phyloP scores from a whole-genome alignment of 1,140 invertebrate genomes.

The Zaprionus vittiger region DNA sequence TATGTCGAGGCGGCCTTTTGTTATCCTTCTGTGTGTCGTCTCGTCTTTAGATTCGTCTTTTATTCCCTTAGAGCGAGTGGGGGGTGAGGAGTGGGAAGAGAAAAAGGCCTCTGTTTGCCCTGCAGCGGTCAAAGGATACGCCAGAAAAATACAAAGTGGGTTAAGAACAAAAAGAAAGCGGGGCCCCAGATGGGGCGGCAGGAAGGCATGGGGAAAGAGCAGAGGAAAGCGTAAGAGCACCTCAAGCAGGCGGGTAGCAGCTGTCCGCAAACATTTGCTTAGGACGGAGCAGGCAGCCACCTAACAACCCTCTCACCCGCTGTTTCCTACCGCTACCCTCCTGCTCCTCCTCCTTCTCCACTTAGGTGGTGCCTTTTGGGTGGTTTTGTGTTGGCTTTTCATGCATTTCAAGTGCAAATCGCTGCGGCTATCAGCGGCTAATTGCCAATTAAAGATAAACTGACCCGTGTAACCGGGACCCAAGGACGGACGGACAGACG shows the following conservation, averaged over 20 bases:
- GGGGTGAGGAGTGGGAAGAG: background rate
- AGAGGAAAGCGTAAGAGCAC: background rate
- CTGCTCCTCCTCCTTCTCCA: constrained; percentile 13
- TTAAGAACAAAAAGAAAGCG: constrained; percentile 20
- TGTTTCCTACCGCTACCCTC: constrained; percentile 20
- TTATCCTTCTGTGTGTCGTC: constrained; percentile 51
- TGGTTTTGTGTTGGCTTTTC: constrained; percentile 54
- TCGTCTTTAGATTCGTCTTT: constrained; percentile 37
- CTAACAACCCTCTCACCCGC: constrained; percentile 23
- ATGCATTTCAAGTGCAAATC: constrained; percentile 74
- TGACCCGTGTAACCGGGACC: constrained; percentile 26
- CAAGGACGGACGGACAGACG: background rate
- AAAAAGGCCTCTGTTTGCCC: constrained; percentile 59
- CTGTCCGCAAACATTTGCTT: constrained; percentile 75
- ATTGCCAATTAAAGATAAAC: constrained; percentile 78
- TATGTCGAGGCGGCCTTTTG: constrained; percentile 55
- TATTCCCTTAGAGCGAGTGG: constrained; percentile 11
- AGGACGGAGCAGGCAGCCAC: constrained; percentile 26
- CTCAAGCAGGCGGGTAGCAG: constrained; percentile 16
- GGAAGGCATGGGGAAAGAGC: background rate
- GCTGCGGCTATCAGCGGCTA: constrained; percentile 74
- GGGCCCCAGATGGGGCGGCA: constrained; percentile 13
- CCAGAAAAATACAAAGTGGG: constrained; percentile 18
- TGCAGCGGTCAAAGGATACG: constrained; percentile 68
- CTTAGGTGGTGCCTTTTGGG: constrained; percentile 7